These are phyloP conservation scores for western clawed frog (Xenopus tropicalis) DNA, from an alignment of 2,113 vertebrate species.

Conservation along the genomic window DNA sequence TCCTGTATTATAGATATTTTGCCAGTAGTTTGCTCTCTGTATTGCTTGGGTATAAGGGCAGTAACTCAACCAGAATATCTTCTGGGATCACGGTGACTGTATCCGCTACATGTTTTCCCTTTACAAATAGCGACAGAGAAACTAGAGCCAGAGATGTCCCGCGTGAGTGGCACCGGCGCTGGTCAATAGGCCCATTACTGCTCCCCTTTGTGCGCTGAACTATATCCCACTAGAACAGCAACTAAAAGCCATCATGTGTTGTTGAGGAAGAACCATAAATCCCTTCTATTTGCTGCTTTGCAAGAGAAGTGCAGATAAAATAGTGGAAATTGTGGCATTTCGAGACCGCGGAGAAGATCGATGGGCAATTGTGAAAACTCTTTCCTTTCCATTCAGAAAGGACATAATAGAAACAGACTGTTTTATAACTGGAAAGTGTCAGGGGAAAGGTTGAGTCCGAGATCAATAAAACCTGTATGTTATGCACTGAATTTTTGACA, in stretches of 20 bases:
- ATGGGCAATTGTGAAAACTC: conserved; percentile 29
- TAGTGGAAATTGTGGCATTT: conserved; percentile 26
- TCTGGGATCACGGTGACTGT: too few relatives aligned
- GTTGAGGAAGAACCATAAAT: not conserved
- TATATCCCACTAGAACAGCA: not conserved
- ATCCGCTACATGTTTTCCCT: too few relatives aligned
- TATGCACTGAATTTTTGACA: conserved; percentile 29
- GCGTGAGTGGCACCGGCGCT: too few relatives aligned
- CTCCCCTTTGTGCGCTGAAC: too few relatives aligned
- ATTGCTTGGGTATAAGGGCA: too few relatives aligned
- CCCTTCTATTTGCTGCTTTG: conserved; percentile 15
- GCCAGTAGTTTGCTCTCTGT: too few relatives aligned
- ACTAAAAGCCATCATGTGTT: not conserved
- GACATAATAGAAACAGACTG: conserved; percentile 5
- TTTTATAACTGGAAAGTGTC: conserved; percentile 29
- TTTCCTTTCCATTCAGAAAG: conserved; percentile 31
- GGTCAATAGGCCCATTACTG: too few relatives aligned
- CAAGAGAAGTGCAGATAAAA: conserved; percentile 19
- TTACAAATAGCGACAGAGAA: too few relatives aligned
- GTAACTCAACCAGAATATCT: too few relatives aligned
- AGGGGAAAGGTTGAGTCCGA: conserved; percentile 61
- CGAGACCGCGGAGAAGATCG: conserved; percentile 10
- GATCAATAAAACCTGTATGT: conserved; percentile 33
- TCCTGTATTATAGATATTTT: too few relatives aligned
- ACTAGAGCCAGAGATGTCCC: too few relatives aligned